A percentile compares a stretch with the other conserved stretches of the same genome.
Evolutionary conservation across 2,113 vertebrate species (phyloP).

Genomic region (Chionis minor): DNA sequence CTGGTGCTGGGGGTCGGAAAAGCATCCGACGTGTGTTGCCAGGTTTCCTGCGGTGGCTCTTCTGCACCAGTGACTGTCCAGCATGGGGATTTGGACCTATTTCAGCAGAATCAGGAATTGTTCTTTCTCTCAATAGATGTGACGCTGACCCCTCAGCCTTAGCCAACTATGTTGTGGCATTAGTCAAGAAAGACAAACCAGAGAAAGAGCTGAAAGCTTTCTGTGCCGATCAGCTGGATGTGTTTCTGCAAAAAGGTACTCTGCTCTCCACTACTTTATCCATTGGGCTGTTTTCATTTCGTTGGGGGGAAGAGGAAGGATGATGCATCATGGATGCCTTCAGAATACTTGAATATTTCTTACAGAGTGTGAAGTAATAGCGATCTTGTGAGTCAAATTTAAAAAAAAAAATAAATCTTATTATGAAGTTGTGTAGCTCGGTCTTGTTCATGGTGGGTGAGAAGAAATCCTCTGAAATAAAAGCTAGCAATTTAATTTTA

Average conservation of each 20-base stretch:
- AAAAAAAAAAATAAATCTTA: no score
- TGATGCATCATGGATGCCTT: neutral
- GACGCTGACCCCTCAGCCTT: conserved; percentile 97
- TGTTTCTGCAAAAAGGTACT: conserved; percentile 98
- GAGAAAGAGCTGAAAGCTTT: conserved; percentile 96
- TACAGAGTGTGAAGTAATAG: neutral
- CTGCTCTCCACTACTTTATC: neutral
- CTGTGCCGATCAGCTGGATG: conserved; percentile 97
- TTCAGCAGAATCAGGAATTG: neutral
- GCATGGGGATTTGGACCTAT: neutral
- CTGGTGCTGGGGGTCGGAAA: neutral
- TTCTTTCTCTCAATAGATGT: conserved; percentile 80
- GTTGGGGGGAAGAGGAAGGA: neutral
- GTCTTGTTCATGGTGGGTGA: neutral
- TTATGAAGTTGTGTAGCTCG: neutral
- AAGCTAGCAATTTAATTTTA: neutral
- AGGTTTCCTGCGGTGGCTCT: neutral
- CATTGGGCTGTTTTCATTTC: rapidly evolving
- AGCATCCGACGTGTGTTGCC: neutral
- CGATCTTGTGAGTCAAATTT: neutral
- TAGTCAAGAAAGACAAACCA: conserved; percentile 98
- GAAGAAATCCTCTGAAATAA: neutral
- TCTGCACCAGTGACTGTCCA: neutral
- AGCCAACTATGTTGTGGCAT: conserved; percentile 98
- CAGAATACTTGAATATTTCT: neutral